Evolutionary conservation across 2,797 vertebrate genomes (phyloP), one percentile per base, ranked within the genome.

Genomic region (Eulemur rubriventer): DNA sequence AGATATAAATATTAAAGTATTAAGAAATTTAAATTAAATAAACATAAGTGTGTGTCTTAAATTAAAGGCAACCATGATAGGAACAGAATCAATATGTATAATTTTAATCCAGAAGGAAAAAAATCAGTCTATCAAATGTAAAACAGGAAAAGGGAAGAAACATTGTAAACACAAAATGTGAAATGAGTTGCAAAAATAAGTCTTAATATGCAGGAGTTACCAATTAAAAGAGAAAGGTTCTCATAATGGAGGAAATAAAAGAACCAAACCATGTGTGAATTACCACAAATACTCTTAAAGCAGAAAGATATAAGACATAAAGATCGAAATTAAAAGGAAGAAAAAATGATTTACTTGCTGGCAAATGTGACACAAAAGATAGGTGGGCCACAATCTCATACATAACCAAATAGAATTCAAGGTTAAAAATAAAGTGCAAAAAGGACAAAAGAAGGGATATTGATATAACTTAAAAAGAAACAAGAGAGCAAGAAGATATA

Each of bases 61-160:
- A 95, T 80, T 73, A 75, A 84, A 92, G 33, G 14, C 48, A 89
- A n/a, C 11, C 59, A 78, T 46, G 30, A 22, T 84, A 92, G 76
- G 26, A 96, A 91, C 61, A 80, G 52, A 80, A 92, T 80, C 41
- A 85, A 24, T 89, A 85, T 18, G n/a, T 48, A 59, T 65, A 81
- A 81, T 89, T 92, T 67, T 93, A 93, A 76, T 81, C 14, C 16
- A 69, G 73, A 35, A 86, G 22, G 14, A 57, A 93, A 92, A 50
- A 63, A 28, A 35, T 78, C 46, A 10, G 35, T 85, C 57, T 46
- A 75, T 80, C 50, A 92, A 92, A 46, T 18, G 22, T 41, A 92
- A 80, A 61, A 43, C 20, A 43, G 85, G 28, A 61, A 67, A 69
- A 87, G 70, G 35, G 35, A 92, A 73, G 57, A 82, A 82, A 90